Evolutionary conservation across 2,797 vertebrate species (phyloP), one percentile per base, ranked within the genome.

Genomic region (Dryobates pubescens): DNA sequence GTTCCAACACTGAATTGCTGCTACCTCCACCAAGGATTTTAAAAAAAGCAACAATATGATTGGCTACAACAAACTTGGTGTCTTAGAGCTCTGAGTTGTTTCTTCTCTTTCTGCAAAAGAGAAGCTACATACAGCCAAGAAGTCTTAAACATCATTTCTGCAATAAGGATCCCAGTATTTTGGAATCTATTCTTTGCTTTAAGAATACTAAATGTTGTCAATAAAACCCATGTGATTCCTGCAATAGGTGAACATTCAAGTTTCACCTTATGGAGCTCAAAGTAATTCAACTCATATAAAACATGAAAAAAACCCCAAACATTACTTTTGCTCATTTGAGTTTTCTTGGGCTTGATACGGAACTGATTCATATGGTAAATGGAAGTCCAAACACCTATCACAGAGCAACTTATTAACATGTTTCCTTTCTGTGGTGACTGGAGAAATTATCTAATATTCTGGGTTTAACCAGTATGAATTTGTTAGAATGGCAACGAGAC

Each of bases 181-280:
- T 87, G 78, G 81, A 96, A 91, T 61, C 32, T 7, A 2, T 62
- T 96, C 68, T 76, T 95, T 85, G 73, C 80, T 93, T 83, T 87
- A 82, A 81, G 58, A 95, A 76, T 56, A 91, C 67, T 32, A 53
- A 63, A 77, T 77, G 51, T 65, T 69, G 74, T 81, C 73, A 93
- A 64, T 47, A 76, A 63, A 89, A 86, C 22, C 49, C 3, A 2
- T 68, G 74, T 69, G 54, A 73, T 81, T 94, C 67, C 75, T 91
- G 67, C 45, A 82, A 79, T 86, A 89, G 51, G 65, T 89, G 72
- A 93, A 87, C 75, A 61, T 88, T 94, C 74, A 70, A 19, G 61
- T 93, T 95, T 91, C 90, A 87, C 41, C 57, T 81, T 72, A 74
- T 4, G 36, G 59, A 87, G 65, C 26, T 74, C 10, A 0, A 82